Evolutionary conservation across 2,113 vertebrate genomes (phyloP).

Genomic region (Panthera leo): DNA sequence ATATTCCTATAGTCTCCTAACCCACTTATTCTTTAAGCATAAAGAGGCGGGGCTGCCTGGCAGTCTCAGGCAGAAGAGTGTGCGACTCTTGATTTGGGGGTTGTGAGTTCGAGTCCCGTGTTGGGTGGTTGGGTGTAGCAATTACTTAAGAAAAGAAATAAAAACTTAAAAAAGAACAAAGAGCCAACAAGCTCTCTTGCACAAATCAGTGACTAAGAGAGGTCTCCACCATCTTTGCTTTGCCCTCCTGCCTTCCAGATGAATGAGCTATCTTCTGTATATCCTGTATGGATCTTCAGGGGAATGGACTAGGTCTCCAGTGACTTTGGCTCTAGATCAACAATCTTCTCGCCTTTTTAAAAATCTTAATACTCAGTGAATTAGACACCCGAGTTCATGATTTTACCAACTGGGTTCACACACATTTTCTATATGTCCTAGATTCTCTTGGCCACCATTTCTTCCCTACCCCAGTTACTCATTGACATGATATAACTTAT

Average conservation of each 20-base stretch:
- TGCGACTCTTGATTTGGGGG: not conserved
- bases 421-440: not conserved
- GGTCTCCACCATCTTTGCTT: not conserved
- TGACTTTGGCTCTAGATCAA: not conserved
- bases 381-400: not conserved
- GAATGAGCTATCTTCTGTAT: not conserved
- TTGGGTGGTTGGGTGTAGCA: not conserved
- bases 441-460: not conserved
- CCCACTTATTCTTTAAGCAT: constrained; percentile 19
- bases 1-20: constrained; percentile 42
- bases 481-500: not conserved
- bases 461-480: not conserved
- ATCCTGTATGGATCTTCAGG: not conserved
- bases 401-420: not conserved
- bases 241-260: not conserved
- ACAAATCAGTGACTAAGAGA: not conserved
- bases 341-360: not conserved
- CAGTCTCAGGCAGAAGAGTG: not conserved
- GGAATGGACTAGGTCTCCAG: not conserved
- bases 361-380: not conserved
- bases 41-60: not conserved
- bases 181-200: not conserved
- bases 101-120: not conserved
- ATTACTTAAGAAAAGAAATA: not conserved
- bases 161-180: not conserved